Evolutionary conservation across 92 coral and sea anemone genomes (phyloP), one percentile per base, ranked within the genome.

Genomic region (Micromussa lordhowensis): DNA sequence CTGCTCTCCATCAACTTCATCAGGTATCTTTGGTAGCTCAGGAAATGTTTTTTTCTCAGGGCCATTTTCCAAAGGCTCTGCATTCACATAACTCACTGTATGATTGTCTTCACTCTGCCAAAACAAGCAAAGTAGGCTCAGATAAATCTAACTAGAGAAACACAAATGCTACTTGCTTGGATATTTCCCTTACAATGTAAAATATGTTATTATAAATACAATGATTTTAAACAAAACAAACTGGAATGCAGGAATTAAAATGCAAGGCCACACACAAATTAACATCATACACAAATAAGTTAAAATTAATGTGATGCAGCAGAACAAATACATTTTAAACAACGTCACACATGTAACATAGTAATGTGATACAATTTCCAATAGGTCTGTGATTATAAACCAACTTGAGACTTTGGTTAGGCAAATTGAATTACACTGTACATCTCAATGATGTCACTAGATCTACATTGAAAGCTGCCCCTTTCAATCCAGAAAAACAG

Each of bases 1-100:
- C 29, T 57, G 75, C 21, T 81, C 89, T 14, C 90, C 87, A 59
- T 87, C 89, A 21, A 69, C 51, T 48, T 86, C 82, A 77, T 86
- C 83, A 17, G 89, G 89, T 32, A 53, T 63, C 44, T 76, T 64
- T 28, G 89, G 89, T 53, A 86, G 77, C 18, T 61, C 88, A 40
- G 88, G 88, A 22, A 77, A 30, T 31, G 63, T 53, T 53, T 86
- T 78, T 19, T 68, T 44, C 35, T 36, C 64, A 77, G 68, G 63
- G 11, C 83, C 83, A 63, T 63, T 66, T 40, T 86, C 77, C 48
- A 64, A 22, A 48, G 89, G 32, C 14, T 44, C 77, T 61, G 38
- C 82, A 63, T 85, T 75, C 26, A 86, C 83, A 86, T 77, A 77
- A 63, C 69, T 17, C 24, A 86, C 83, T 14, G 89, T 22, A 21